Evolutionary conservation across 2,113 vertebrate species (phyloP).

Genomic region (Syngnathus floridae): DNA sequence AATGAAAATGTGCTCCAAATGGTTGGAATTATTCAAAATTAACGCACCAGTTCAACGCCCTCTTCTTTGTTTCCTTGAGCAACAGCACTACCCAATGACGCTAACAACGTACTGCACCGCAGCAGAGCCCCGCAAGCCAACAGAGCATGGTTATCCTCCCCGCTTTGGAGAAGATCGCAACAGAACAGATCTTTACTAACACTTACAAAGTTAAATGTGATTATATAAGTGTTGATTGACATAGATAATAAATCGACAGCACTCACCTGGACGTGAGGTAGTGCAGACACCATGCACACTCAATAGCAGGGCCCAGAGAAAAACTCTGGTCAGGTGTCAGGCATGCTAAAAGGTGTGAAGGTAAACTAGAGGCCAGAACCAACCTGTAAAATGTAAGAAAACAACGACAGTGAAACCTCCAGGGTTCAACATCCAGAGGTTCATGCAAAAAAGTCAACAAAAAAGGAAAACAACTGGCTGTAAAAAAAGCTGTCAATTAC

Average conservation of each 20-base stretch:
- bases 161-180: slow-evolving; percentile 52
- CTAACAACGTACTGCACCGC: slow-evolving; percentile 71
- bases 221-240: neutral
- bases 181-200: neutral
- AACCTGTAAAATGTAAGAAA: slow-evolving; percentile 57
- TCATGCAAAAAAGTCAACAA: neutral
- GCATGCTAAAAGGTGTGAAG: slow-evolving; percentile 72
- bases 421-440: neutral
- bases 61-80: slow-evolving; percentile 57
- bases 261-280: slow-evolving; percentile 84
- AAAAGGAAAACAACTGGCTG: neutral
- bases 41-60: slow-evolving; percentile 82
- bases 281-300: slow-evolving; percentile 93
- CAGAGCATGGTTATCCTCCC: slow-evolving; percentile 56
- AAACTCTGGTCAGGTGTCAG: slow-evolving; percentile 72
- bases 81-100: slow-evolving; percentile 73
- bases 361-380: slow-evolving; percentile 75
- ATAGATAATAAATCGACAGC: neutral
- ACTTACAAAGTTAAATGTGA: neutral
- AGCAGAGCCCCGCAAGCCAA: slow-evolving; percentile 68
- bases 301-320: slow-evolving; percentile 76
- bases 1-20: neutral
- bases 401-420: neutral
- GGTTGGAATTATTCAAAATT: neutral
- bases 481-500: neutral